Evolutionary conservation across 35 echinoderm and acorn worm genomes (phyloP).

Genomic region (Heliocidaris tuberculata): DNA sequence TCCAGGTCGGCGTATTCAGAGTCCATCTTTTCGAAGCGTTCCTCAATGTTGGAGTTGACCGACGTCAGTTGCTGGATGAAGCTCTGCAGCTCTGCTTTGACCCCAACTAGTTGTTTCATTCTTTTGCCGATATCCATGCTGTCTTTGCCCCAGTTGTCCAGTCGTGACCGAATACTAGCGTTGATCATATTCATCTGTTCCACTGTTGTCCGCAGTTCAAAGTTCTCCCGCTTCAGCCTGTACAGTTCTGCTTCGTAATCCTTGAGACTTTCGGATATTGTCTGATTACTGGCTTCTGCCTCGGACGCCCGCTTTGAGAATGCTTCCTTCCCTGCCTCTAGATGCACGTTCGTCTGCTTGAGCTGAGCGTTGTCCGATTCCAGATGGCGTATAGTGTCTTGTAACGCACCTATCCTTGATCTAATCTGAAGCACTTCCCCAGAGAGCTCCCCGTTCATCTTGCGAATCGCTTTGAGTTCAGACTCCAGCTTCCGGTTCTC

Average conservation of each 20-base stretch:
- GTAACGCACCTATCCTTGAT: constrained; percentile 21
- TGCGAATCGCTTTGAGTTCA: constrained; percentile 43
- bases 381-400: constrained; percentile 47
- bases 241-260: constrained; percentile 39
- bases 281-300: constrained; percentile 39
- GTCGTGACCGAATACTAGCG: constrained; percentile 50
- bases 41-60: constrained; percentile 74
- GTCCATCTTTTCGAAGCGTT: constrained; percentile 82
- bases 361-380: constrained; percentile 51
- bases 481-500: constrained; percentile 36
- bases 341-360: constrained; percentile 42
- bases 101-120: constrained; percentile 60
- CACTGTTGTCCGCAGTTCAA: constrained; percentile 55
- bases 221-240: constrained; percentile 56
- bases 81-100: constrained; percentile 74
- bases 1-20: constrained; percentile 76
- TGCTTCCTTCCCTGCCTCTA: constrained; percentile 46
- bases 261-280: background rate
- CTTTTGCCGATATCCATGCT: constrained; percentile 57
- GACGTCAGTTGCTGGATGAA: constrained; percentile 67
- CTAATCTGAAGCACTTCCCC: constrained; percentile 48
- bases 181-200: constrained; percentile 60
- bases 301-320: constrained; percentile 41
- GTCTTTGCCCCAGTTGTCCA: constrained; percentile 62
- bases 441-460: constrained; percentile 22